A percentile compares a stretch with the other conserved stretches of the same genome.
phyloP scores from a whole-genome alignment of 2,888 invertebrate genomes.

The Thysanoteuthis rhombus region DNA sequence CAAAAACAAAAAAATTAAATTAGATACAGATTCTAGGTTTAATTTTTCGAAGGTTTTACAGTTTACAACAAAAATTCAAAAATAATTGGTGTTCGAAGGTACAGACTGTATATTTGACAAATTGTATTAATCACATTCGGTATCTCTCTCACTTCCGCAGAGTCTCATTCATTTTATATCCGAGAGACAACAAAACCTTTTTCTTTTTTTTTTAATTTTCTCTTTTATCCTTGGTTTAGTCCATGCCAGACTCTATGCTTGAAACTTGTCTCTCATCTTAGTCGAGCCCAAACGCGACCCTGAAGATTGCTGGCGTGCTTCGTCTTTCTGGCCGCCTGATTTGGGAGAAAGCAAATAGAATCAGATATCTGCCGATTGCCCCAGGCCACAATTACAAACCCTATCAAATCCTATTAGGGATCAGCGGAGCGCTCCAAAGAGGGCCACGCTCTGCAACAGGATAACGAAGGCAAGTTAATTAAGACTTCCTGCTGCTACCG shows the following conservation, averaged over 20 bases:
- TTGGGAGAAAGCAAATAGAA: background rate
- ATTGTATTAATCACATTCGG: no score
- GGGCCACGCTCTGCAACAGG: constrained; percentile 12
- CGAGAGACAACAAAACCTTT: background rate
- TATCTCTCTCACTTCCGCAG: background rate
- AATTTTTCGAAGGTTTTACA: no score
- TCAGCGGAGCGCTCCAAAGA: background rate
- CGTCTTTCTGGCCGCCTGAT: constrained; percentile 12
- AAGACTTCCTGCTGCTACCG: background rate
- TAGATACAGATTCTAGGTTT: no score
- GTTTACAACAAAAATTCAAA: no score
- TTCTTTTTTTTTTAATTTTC: background rate
- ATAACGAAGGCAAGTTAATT: constrained; percentile 12
- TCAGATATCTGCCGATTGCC: background rate
- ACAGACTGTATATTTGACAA: no score
- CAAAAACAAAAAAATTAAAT: no score
- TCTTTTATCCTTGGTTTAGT: background rate
- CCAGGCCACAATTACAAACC: background rate
- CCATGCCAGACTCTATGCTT: background rate
- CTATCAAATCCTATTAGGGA: background rate
- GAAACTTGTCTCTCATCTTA: background rate
- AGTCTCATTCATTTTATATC: background rate
- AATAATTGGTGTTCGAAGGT: no score
- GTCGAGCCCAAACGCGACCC: background rate
- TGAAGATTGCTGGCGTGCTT: background rate